These are phyloP conservation scores for Ciconia boyciana DNA, from an alignment of 2,113 vertebrate species.

Conservation along the genomic window DNA sequence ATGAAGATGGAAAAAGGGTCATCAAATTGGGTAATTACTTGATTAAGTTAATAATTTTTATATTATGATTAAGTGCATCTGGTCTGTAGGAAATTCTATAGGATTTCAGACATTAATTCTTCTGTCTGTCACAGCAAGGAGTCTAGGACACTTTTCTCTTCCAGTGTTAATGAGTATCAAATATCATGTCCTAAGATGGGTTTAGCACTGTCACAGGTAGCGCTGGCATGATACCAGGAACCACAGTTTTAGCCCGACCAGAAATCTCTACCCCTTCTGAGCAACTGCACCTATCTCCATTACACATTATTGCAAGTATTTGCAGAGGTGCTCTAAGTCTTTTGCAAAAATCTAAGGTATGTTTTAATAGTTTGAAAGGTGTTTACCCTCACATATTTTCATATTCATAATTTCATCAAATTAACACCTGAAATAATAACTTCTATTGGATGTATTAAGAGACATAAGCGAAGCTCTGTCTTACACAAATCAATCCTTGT, in stretches of 20 bases:
- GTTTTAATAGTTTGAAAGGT: not conserved
- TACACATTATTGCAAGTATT: not conserved
- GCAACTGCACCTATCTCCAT: not conserved
- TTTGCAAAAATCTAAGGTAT: not conserved
- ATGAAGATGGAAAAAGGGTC: not conserved
- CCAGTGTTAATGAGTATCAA: not conserved
- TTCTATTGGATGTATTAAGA: not conserved
- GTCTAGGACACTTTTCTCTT: not conserved
- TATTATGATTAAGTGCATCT: not conserved
- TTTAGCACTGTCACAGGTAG: not conserved
- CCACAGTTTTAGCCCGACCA: not conserved
- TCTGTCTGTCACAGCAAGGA: not conserved
- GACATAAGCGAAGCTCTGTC: not conserved
- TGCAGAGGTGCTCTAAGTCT: not conserved
- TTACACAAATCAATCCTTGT: not conserved
- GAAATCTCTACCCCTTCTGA: not conserved
- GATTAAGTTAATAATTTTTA: not conserved
- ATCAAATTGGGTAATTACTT: not conserved
- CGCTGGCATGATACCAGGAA: rapidly evolving
- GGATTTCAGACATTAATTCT: not conserved
- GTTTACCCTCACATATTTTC: not conserved
- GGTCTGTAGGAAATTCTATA: not conserved
- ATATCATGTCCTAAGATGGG: not conserved
- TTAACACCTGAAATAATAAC: not conserved
- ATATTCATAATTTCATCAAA: too few relatives aligned